Conservation (phyloP, 2,797 vertebrate genomes). For the Sebastolobus alascanus region DNA sequence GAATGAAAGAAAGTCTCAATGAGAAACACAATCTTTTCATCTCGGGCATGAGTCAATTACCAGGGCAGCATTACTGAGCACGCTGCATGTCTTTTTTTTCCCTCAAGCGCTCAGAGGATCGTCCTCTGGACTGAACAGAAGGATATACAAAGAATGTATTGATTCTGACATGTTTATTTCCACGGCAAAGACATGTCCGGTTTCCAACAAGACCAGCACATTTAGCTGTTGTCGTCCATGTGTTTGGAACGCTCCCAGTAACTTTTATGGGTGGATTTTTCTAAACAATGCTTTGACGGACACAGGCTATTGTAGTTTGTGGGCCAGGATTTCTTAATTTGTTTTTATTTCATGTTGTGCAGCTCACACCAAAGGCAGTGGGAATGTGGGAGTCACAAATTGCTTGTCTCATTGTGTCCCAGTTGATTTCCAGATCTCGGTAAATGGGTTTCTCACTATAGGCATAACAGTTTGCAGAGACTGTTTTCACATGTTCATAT, state of each 20-base stretch:
- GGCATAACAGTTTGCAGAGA: not conserved
- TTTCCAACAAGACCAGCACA: constrained; percentile 67
- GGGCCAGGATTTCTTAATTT: constrained; percentile 47
- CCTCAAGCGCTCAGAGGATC: constrained; percentile 54
- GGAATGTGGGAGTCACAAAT: constrained; percentile 15
- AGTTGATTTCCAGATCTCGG: constrained; percentile 2
- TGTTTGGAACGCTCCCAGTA: constrained; percentile 71
- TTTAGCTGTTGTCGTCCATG: constrained; percentile 72
- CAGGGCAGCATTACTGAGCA: constrained; percentile 66
- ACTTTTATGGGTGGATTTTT: constrained; percentile 54
- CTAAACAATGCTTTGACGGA: constrained; percentile 58
- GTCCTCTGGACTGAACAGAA: constrained; percentile 71
- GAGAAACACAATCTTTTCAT: constrained; percentile 81
- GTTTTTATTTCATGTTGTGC: constrained; percentile 49
- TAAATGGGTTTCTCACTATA: constrained; percentile 4
- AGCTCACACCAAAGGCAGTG: constrained; percentile 29
- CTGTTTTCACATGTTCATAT: not conserved
- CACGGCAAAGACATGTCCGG: constrained; percentile 67
- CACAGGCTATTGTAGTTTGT: constrained; percentile 38
- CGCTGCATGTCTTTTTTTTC: constrained; percentile 29
- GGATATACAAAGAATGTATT: constrained; percentile 64
- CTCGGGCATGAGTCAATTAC: constrained; percentile 80
- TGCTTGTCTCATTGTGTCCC: not conserved
- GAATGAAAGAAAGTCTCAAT: constrained; percentile 71
- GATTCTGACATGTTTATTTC: constrained; percentile 87